Evolutionary conservation across 2,113 vertebrate genomes (phyloP), one percentile per base, ranked within the genome.

Genomic region (Acanthochromis polyacanthus): DNA sequence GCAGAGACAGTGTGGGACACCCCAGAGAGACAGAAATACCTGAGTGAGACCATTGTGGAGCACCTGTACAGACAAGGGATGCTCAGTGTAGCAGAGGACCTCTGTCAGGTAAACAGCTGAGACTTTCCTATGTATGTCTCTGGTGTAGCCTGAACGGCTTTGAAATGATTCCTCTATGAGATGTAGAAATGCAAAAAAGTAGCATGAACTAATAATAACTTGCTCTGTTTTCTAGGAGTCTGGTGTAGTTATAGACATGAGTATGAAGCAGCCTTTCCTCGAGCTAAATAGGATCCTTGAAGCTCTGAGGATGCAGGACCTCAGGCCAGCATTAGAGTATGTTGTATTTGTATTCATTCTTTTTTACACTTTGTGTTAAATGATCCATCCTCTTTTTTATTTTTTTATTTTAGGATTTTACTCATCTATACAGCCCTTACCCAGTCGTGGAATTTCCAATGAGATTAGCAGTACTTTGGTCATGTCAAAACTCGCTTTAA

Each of bases 11-110:
- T 97, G 58, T 97, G 96, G 96, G 96, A 96, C 80, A 95, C 95
- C 0, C 89, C 93, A 30, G 96, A 97, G 79, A 94, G 96, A 87
- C 97, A 97, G 91, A 96, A 96, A 86, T 94, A 94, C 82, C 90
- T 97, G 81, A 96, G 96, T 79, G 94, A 96, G 91, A 96, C 96
- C 30, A 96, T 97, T 0, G 95, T 97, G 82, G 97, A 97, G 80
- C 96, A 97, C 78, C 84, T 97, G 66, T 97, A 96, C 83, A 95
- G 96, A 86, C 96, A 97, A 88, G 97, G 97, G 48, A 96, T 97
- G 96, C 94, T 97, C 50, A 94, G 94, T 3, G 96, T 97, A 2
- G 97, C 96, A 1, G 96, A 97, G 77, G 96, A 97, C 85, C 93
- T 97, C 36, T 97, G 96, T 82, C 96, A 96, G 95, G 97, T 97